Conservation (phyloP, 2,113 vertebrate genomes). For the Mirounga angustirostris region DNA sequence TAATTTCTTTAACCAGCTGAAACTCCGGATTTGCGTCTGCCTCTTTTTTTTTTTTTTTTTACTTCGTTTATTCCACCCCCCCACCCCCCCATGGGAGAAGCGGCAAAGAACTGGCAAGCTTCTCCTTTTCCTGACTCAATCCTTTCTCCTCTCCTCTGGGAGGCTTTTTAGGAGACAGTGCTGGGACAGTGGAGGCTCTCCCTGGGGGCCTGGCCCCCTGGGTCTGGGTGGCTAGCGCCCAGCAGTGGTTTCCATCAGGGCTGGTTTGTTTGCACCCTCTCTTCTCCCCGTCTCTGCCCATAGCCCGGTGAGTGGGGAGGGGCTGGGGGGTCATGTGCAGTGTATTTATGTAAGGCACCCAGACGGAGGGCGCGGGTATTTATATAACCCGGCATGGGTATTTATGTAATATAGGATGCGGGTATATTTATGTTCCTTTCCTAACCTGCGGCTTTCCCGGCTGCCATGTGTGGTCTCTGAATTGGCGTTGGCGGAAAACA, state of each 20-base stretch:
- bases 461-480: slow-evolving; percentile 61
- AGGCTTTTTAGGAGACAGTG: background rate
- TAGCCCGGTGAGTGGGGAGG: slow-evolving; percentile 50
- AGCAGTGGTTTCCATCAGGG: background rate
- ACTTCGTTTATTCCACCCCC: background rate
- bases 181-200: background rate
- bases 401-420: slow-evolving; percentile 85
- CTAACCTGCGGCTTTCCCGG: slow-evolving; percentile 67
- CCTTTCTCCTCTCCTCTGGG: background rate
- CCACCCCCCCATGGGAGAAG: slow-evolving; percentile 37
- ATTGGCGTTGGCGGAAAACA: background rate
- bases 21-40: slow-evolving; percentile 50
- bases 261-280: background rate
- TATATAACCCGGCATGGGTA: slow-evolving; percentile 82
- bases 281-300: background rate
- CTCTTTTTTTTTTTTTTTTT: slow-evolving; percentile 1
- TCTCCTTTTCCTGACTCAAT: slow-evolving; percentile 67
- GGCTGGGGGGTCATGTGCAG: slow-evolving; percentile 69
- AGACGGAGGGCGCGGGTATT: slow-evolving; percentile 84
- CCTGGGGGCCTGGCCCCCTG: background rate
- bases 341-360: slow-evolving; percentile 85
- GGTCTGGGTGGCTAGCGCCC: background rate
- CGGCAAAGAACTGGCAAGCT: slow-evolving; percentile 57
- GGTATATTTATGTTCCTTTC: slow-evolving; percentile 79
- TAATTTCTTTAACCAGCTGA: slow-evolving; percentile 36